Conservation (phyloP, 2,888 invertebrate genomes). For the Cerastis leucographa region DNA sequence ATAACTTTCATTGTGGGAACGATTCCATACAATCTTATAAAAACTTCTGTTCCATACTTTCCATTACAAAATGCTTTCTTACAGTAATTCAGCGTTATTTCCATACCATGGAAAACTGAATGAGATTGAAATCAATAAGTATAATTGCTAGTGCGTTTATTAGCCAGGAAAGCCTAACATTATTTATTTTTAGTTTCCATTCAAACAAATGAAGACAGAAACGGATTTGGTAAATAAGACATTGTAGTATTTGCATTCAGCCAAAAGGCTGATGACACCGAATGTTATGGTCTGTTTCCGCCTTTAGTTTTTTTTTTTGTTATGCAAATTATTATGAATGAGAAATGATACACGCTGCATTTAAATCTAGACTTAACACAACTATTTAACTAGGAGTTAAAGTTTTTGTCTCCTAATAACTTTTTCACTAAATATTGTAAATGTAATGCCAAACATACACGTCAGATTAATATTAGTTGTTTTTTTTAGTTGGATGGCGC, state of each 20-base stretch:
- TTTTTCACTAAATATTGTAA: constrained; percentile 55
- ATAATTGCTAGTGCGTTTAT: neutral
- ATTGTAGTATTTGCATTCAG: neutral
- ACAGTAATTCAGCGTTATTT: neutral
- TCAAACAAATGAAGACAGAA: neutral
- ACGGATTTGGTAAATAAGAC: neutral
- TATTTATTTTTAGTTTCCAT: constrained; percentile 15
- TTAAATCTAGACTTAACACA: constrained; percentile 55
- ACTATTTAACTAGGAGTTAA: constrained; percentile 42
- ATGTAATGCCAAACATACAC: constrained; percentile 64
- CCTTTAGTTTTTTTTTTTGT: constrained; percentile 14
- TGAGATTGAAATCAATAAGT: constrained; percentile 7
- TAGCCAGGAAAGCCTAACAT: neutral
- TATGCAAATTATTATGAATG: constrained; percentile 20
- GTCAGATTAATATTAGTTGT: constrained; percentile 53
- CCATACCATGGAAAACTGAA: neutral
- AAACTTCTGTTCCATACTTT: neutral
- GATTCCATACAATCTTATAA: neutral
- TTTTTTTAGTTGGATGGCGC: constrained; percentile 34
- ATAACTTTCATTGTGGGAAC: neutral
- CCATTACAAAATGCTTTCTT: neutral
- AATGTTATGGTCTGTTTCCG: constrained; percentile 1
- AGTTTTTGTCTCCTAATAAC: constrained; percentile 55
- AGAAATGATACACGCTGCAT: constrained; percentile 61
- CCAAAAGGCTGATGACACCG: neutral